These are phyloP conservation scores for Xylota sylvarum DNA, from an alignment of 2,888 invertebrate species.

Conservation along the genomic window DNA sequence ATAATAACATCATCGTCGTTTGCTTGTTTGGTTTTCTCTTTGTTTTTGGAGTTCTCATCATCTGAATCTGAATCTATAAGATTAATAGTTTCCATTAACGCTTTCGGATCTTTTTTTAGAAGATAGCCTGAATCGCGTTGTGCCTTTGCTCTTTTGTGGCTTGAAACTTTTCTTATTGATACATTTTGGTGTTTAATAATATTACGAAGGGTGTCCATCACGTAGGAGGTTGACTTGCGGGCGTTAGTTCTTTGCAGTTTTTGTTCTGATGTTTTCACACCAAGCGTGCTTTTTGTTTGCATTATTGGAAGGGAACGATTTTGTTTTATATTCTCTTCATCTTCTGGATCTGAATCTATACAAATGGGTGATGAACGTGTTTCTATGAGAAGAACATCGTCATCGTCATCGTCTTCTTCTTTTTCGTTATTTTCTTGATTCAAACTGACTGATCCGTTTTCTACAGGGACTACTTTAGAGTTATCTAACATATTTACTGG, in stretches of 20 bases:
- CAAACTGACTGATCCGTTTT: conserved; percentile 7
- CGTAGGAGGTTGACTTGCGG: conserved; percentile 43
- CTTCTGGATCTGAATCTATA: conserved; percentile 79
- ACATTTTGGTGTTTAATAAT: conserved; percentile 58
- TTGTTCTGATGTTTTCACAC: conserved; percentile 10
- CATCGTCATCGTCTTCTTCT: conserved; percentile 43
- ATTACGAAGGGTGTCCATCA: conserved; percentile 44
- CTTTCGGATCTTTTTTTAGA: conserved; percentile 59
- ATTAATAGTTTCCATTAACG: conserved; percentile 68
- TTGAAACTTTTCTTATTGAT: conserved; percentile 34
- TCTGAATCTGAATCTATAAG: conserved; percentile 67
- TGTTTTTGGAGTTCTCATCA: conserved; percentile 27
- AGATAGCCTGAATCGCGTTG: conserved; percentile 24
- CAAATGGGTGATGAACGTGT: conserved; percentile 79
- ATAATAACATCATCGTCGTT: conserved; percentile 69
- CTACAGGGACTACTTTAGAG: conserved; percentile 2
- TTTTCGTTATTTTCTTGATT: conserved; percentile 5
- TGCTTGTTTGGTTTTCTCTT: neutral
- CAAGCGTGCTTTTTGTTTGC: neutral
- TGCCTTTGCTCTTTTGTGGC: conserved; percentile 15
- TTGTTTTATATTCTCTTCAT: conserved; percentile 48
- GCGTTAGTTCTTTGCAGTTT: conserved; percentile 38
- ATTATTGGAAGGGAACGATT: conserved; percentile 17
- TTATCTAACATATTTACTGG: conserved; percentile 16
- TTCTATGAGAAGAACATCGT: conserved; percentile 79